These are phyloP conservation scores for Drosophila histrio DNA, from an alignment of 2,888 invertebrate species.

Conservation along the genomic window DNA sequence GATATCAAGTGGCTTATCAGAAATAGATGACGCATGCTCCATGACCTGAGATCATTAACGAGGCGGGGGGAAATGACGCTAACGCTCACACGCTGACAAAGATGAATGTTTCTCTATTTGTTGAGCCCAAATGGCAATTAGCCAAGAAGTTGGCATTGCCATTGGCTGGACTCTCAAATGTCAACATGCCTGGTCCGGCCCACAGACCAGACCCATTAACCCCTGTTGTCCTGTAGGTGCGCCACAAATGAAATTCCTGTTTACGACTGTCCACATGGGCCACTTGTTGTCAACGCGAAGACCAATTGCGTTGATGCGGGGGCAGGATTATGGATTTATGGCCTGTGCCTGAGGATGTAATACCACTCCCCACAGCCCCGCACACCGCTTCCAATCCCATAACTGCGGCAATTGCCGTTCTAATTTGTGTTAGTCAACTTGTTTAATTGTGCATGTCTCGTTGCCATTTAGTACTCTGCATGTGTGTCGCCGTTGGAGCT, in stretches of 20 bases:
- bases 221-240: conserved; percentile 25
- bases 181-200: conserved; percentile 10
- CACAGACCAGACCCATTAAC: neutral
- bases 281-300: conserved; percentile 59
- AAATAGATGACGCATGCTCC: conserved; percentile 30
- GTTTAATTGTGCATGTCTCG: conserved; percentile 75
- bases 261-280: conserved; percentile 48
- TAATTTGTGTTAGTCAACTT: conserved; percentile 57
- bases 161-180: conserved; percentile 43
- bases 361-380: neutral
- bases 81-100: conserved; percentile 48
- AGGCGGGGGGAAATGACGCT: neutral
- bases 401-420: conserved; percentile 48
- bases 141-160: conserved; percentile 37
- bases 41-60: conserved; percentile 20
- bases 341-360: conserved; percentile 17
- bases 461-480: conserved; percentile 54
- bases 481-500: conserved; percentile 29
- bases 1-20: conserved; percentile 39
- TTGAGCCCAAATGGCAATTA: conserved; percentile 54
- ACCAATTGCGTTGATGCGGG: neutral
- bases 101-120: conserved; percentile 61
- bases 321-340: conserved; percentile 42
- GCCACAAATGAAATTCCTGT: conserved; percentile 51
- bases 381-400: neutral